Evolutionary conservation across 1,140 invertebrate species (phyloP).

Genomic region (Pissodes strobi): DNA sequence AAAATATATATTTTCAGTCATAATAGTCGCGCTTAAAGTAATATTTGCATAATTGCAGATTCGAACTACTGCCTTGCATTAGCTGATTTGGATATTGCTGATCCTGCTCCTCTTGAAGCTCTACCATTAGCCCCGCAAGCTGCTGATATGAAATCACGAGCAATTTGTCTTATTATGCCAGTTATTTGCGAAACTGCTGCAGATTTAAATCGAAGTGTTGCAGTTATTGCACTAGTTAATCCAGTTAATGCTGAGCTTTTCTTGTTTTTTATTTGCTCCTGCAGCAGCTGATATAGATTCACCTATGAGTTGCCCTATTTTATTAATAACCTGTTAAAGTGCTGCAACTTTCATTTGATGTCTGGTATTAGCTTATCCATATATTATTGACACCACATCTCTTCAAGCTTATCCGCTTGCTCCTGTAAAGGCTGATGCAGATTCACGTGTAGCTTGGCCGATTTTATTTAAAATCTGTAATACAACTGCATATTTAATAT

Average conservation of each 20-base stretch:
- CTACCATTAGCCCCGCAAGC: background rate
- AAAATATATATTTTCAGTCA: no score
- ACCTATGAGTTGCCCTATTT: background rate
- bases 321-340: background rate
- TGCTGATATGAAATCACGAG: background rate
- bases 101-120: slow-evolving; percentile 1
- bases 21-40: no score
- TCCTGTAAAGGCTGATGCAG: background rate
- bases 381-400: background rate
- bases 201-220: background rate
- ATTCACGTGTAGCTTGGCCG: no score
- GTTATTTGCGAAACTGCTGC: background rate
- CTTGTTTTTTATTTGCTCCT: background rate
- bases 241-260: background rate
- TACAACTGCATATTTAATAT: no score
- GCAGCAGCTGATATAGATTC: background rate
- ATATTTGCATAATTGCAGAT: background rate
- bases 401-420: background rate
- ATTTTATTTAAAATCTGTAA: slow-evolving; percentile 10
- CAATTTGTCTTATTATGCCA: background rate
- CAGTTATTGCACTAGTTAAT: background rate
- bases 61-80: background rate
- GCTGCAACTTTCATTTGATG: background rate
- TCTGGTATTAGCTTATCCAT: background rate
- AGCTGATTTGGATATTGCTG: background rate